These are phyloP conservation scores for Oreochromis aureus DNA, from an alignment of 2,113 vertebrate species.

Conservation along the genomic window DNA sequence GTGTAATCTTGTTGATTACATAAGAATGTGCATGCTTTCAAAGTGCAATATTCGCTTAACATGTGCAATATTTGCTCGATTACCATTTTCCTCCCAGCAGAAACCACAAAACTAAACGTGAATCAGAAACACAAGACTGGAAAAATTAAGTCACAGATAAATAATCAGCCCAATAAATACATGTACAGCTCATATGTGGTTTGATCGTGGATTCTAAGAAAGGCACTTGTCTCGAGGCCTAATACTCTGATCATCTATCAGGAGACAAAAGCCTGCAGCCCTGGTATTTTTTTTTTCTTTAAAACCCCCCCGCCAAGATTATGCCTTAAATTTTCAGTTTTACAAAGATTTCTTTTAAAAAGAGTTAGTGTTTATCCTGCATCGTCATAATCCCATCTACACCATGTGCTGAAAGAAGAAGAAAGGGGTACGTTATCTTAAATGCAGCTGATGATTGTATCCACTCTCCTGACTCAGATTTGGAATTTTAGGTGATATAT, in stretches of 20 bases:
- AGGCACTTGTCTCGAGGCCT: conserved; percentile 23
- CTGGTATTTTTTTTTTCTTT: neutral
- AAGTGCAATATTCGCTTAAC: conserved; percentile 43
- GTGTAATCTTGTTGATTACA: neutral
- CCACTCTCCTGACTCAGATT: neutral
- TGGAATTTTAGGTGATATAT: neutral
- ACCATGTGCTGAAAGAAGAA: neutral
- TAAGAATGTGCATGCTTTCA: neutral
- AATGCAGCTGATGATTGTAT: neutral
- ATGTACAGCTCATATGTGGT: neutral
- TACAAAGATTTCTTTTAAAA: neutral
- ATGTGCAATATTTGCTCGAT: conserved; percentile 38
- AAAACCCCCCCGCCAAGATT: neutral
- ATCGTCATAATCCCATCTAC: neutral
- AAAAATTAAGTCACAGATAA: neutral
- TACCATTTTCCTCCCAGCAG: neutral
- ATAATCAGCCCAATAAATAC: conserved; percentile 8
- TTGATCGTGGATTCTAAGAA: conserved; percentile 1
- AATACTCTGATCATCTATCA: neutral
- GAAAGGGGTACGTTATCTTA: neutral
- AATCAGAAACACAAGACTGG: neutral
- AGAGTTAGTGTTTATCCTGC: neutral
- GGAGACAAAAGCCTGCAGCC: neutral
- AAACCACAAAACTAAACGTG: neutral
- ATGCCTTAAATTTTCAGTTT: neutral